Base-by-base conservation (phyloP, 2,113 vertebrate genomes). In the Rhea pennata region DNA sequence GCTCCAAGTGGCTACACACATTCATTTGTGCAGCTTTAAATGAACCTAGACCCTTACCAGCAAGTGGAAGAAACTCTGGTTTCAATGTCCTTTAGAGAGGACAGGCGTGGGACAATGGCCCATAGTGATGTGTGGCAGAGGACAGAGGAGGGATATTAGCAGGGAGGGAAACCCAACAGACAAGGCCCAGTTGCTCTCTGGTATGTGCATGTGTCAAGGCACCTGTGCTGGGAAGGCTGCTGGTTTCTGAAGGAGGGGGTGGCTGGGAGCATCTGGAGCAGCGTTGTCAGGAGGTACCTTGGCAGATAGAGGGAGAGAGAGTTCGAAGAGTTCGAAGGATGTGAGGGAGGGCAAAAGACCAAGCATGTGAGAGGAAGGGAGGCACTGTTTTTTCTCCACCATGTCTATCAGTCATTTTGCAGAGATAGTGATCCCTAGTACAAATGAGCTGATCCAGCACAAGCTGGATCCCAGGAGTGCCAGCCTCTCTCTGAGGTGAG, bases 221-320 rank as follows among this genome's bases (percentile, higher is more conserved):
- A 33, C 31, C 44, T 70, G 46, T n/a, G 31, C 50, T n/a, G 23
- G 42, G 66, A 27, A 3, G 20, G 29, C 66, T n/a, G 29, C 36
- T 7, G 9, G 22, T 33, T 24, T 48, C 69, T 50, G 33, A 23
- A 23, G 10, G 48, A 31, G 50, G 50, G 23, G 70, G 27, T 10
- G 33, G 22, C 65, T 58, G 12, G 27, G 65, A 46, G 31, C 54
- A 64, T 26, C 24, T 64, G 66, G 40, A n/a, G 48, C 26, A 51
- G 76, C 0, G 0, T 40, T 16, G 50, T 5, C 12, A 39, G 27
- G 29, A 54, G 36, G 15, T 39, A 14, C n/a, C 26, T 72, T 0
- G 0, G 16, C 40, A 82, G 19, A 19, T 24, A 42, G 58, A 40
- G n/a, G 53, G 70, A 33, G 53, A 48, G 58, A 81, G 27, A 12